Conservation (phyloP, 2,888 invertebrate species). For the Drosophila helvetica region DNA sequence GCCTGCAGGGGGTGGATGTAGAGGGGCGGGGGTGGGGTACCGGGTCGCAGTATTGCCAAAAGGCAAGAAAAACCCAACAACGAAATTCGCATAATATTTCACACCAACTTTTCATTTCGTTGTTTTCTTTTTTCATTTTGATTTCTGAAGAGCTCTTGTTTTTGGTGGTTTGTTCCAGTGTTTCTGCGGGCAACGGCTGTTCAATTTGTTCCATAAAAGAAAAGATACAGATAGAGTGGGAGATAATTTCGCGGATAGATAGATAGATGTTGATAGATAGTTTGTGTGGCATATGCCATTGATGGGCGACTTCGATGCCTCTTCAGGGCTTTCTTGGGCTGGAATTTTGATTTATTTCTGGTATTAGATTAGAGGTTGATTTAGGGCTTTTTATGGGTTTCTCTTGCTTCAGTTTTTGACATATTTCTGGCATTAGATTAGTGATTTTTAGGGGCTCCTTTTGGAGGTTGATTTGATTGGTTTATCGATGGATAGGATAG, state of each 20-base stretch:
- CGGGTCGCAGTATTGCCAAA: neutral
- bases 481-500: too few relatives aligned
- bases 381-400: neutral
- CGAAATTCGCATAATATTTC: constrained; percentile 78
- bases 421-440: neutral
- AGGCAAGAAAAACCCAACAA: constrained; percentile 9
- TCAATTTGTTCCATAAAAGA: neutral
- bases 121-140: constrained; percentile 8
- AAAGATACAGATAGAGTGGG: constrained; percentile 29
- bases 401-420: neutral
- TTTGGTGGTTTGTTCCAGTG: constrained; percentile 57
- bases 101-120: constrained; percentile 68
- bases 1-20: too few relatives aligned
- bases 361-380: neutral
- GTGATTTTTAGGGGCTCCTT: neutral
- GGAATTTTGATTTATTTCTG: neutral
- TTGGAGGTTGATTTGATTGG: too few relatives aligned
- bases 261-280: constrained; percentile 53
- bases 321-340: neutral
- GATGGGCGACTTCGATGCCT: constrained; percentile 20
- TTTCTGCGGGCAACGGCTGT: constrained; percentile 48
- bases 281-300: constrained; percentile 39
- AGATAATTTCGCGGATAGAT: constrained; percentile 45
- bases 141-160: constrained; percentile 19
- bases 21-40: neutral